Conservation (phyloP, 2,113 vertebrate genomes). For the Rattus rattus region DNA sequence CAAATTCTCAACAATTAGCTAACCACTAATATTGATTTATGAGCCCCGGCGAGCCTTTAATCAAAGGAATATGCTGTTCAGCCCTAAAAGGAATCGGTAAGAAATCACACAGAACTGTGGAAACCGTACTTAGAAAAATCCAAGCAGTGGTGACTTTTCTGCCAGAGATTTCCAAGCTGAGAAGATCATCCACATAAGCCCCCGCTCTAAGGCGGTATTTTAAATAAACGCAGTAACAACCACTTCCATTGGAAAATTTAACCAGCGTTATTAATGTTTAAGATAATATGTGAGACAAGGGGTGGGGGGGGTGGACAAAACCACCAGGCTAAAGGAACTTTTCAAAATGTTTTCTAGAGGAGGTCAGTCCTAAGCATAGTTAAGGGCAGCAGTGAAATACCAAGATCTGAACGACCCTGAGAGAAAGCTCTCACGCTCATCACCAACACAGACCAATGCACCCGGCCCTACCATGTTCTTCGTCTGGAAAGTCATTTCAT, state of each 20-base stretch:
- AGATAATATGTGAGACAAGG: neutral
- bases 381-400: too few species aligned
- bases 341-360: neutral
- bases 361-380: neutral
- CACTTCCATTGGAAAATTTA: conserved; percentile 21
- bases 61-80: neutral
- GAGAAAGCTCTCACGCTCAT: neutral
- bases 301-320: neutral
- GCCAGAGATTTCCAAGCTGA: conserved; percentile 19
- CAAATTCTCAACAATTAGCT: conserved; percentile 70
- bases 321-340: neutral
- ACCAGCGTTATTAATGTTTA: conserved; percentile 9
- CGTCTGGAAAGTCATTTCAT: neutral
- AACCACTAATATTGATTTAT: conserved; percentile 67
- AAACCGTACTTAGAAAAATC: conserved; percentile 38
- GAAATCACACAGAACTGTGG: conserved; percentile 34
- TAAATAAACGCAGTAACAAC: conserved; percentile 25
- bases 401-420: neutral
- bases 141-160: conserved; percentile 47
- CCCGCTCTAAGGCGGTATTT: neutral
- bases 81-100: conserved; percentile 54
- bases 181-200: neutral
- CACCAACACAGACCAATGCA: too few species aligned
- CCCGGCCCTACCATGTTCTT: neutral
- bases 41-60: conserved; percentile 62